phyloP scores from a whole-genome alignment of 2,113 vertebrate genomes.

The Cephalophus harveyi region DNA sequence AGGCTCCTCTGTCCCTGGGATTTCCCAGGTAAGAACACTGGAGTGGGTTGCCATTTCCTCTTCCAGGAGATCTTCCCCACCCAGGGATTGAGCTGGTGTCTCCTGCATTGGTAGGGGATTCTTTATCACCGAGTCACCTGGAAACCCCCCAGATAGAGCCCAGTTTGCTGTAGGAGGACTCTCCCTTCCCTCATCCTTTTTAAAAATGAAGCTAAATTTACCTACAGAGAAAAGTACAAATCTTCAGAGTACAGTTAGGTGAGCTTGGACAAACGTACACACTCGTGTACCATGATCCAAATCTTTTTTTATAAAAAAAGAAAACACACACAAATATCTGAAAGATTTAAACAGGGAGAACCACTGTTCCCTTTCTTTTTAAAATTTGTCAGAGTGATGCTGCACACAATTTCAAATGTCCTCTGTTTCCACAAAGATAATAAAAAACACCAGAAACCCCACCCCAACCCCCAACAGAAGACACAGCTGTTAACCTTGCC shows the following conservation, averaged over 20 bases:
- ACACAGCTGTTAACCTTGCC: neutral
- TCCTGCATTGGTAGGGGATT: neutral
- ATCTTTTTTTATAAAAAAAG: neutral
- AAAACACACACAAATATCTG: neutral
- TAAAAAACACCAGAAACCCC: neutral
- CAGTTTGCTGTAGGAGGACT: fast-evolving
- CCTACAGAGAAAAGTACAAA: neutral
- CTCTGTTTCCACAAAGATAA: neutral
- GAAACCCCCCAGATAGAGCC: neutral
- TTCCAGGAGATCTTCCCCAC: neutral
- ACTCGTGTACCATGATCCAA: fast-evolving
- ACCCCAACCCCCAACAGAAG: fast-evolving
- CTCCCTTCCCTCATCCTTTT: neutral
- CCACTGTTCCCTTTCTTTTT: fast-evolving
- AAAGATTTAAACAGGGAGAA: neutral
- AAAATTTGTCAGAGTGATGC: neutral
- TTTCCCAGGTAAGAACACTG: neutral
- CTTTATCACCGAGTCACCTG: neutral
- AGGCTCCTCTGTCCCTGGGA: neutral
- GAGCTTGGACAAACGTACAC: neutral
- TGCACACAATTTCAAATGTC: neutral
- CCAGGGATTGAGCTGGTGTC: neutral
- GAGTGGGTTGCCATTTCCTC: neutral
- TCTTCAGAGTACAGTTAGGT: neutral
- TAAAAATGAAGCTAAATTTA: neutral